Evolutionary conservation across 2,113 vertebrate species (phyloP), one percentile per base, ranked within the genome.

Genomic region (Neodon shergylaensis): DNA sequence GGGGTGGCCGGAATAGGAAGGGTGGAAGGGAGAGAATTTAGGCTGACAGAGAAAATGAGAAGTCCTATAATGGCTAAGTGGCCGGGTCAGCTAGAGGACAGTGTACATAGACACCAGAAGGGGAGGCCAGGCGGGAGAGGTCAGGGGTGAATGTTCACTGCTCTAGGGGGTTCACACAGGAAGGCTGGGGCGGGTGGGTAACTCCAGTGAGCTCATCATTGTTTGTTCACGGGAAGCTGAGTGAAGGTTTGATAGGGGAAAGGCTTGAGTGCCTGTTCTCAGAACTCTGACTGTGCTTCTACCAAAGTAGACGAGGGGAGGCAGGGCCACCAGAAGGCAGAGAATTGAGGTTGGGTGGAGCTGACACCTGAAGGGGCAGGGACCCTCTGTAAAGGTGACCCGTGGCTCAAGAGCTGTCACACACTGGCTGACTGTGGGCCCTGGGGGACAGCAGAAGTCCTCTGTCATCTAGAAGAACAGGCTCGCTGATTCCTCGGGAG

Each of bases 401-500:
- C 6, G 2, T 12, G 65, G 63, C 22, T 68, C 42, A 49, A 49
- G 63, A 14, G 44, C 10, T 33, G 65, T 70, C 6, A 52, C 65
- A 14, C 42, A 8, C 33, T 26, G 66, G 33, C 66, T 73, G 36
- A 17, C 11, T 17, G 36, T 39, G 47, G 66, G 26, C 54, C 22
- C 85, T 26, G 66, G 36, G 36, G 36, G 7, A 54, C 36, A n/a
- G 44, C 3, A 26, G 33, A 31, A 54, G 36, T 24, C 22, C 66
- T n/a, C 39, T 49, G 4, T 11, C 22, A 65, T 72, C 12, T 39
- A 90, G 36, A 93, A 31, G 86, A 91, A n/a, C 77, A 54, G 16
- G 63, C 28, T 61, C 19, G 0, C 66, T 63, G 28, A 90, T 92
- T 94, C 78, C 93, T 86, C 93, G 7, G 78, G 90, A 95, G 63